phyloP scores from a whole-genome alignment of 2,797 vertebrate species.

The Intellagama lesueurii region DNA sequence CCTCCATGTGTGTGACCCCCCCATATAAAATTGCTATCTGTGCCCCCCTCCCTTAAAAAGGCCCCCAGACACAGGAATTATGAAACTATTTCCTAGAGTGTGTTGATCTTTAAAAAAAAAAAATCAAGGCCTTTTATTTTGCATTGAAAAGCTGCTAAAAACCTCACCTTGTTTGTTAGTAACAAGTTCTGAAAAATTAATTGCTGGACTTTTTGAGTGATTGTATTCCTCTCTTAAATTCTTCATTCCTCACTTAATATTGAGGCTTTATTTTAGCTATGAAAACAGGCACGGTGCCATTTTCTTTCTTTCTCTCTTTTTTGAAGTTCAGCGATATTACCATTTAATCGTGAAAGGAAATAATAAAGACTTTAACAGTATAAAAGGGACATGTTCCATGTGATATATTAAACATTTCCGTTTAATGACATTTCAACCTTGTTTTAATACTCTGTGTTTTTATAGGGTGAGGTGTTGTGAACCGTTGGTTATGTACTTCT shows the following conservation, averaged over 20 bases:
- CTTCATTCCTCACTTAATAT: neutral
- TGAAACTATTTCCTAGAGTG: neutral
- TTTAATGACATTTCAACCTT: slow-evolving; percentile 37
- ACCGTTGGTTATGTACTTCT: slow-evolving; percentile 59
- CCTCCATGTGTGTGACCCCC: too few species aligned
- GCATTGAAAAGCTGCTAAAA: neutral
- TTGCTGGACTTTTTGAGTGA: neutral
- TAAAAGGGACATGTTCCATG: slow-evolving; percentile 37
- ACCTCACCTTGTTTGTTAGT: neutral
- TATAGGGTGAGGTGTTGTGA: slow-evolving; percentile 47
- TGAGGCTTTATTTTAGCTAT: slow-evolving; percentile 2
- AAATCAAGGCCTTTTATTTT: neutral
- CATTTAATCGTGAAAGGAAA: slow-evolving; percentile 56
- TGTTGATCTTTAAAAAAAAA: slow-evolving; percentile 5
- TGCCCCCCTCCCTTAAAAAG: too few species aligned
- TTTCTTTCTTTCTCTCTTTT: neutral
- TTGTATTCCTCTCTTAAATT: neutral
- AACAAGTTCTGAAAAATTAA: slow-evolving; percentile 7
- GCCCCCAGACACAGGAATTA: neutral
- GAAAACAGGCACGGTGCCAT: too few species aligned
- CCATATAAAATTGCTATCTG: too few species aligned
- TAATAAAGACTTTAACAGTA: slow-evolving; percentile 44
- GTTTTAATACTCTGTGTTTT: slow-evolving; percentile 48
- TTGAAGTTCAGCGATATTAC: slow-evolving; percentile 22
- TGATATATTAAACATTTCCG: slow-evolving; percentile 40